phyloP scores from a whole-genome alignment of 2,888 invertebrate genomes.

The Fissipunctia ypsillon region DNA sequence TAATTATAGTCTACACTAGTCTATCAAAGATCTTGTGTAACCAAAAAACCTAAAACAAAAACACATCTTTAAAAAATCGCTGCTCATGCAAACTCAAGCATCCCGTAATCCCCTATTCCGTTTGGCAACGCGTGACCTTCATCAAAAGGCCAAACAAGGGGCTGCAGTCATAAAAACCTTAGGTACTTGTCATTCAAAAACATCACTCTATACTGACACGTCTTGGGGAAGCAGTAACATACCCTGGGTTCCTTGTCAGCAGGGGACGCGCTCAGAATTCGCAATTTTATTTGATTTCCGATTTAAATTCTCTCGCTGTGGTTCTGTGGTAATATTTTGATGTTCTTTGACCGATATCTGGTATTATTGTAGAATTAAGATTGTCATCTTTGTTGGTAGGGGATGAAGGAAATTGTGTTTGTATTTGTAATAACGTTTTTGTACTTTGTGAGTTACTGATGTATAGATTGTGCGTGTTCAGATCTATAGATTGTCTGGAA shows the following conservation, averaged over 20 bases:
- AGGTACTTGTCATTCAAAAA: slow-evolving; percentile 80
- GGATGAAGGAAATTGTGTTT: slow-evolving; percentile 21
- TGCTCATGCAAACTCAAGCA: slow-evolving; percentile 28
- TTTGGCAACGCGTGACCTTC: slow-evolving; percentile 60
- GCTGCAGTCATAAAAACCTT: slow-evolving; percentile 78
- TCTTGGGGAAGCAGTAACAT: slow-evolving; percentile 72
- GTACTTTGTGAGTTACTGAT: slow-evolving; percentile 1
- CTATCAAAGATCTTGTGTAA: neutral
- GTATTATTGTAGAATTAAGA: slow-evolving; percentile 45
- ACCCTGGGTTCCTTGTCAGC: slow-evolving; percentile 68
- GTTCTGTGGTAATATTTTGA: slow-evolving; percentile 62
- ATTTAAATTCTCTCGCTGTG: slow-evolving; percentile 72
- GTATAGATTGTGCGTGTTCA: slow-evolving; percentile 7
- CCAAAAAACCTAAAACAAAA: slow-evolving; percentile 18
- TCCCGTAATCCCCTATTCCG: slow-evolving; percentile 62
- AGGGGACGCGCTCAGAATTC: slow-evolving; percentile 73
- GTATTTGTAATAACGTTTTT: slow-evolving; percentile 27
- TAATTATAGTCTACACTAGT: neutral
- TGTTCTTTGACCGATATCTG: slow-evolving; percentile 52
- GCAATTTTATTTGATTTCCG: slow-evolving; percentile 80
- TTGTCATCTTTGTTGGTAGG: slow-evolving; percentile 27
- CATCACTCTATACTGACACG: slow-evolving; percentile 73
- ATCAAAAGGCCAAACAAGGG: slow-evolving; percentile 73
- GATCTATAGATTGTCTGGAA: neutral
- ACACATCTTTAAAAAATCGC: slow-evolving; percentile 37